phyloP scores from a whole-genome alignment of 2,113 vertebrate genomes.

The Prunella himalayana region DNA sequence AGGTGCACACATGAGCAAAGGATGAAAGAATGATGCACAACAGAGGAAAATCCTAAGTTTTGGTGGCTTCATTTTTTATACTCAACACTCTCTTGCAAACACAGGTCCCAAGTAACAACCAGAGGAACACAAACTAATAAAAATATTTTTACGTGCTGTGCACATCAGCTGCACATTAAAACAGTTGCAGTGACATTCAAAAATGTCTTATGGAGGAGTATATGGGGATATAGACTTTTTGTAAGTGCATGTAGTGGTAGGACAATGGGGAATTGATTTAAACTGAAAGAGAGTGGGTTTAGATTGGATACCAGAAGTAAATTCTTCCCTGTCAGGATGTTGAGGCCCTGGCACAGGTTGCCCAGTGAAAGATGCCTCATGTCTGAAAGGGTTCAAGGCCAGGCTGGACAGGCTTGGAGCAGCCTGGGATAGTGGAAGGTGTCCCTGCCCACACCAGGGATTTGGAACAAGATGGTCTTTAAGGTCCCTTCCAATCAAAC shows the following conservation, averaged over 20 bases:
- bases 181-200: background rate
- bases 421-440: background rate
- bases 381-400: background rate
- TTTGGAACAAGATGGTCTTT: background rate
- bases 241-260: background rate
- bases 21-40: background rate
- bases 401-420: background rate
- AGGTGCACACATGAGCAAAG: background rate
- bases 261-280: background rate
- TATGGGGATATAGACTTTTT: background rate
- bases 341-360: background rate
- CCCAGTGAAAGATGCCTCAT: background rate
- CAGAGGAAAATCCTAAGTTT: background rate
- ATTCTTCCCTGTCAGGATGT: background rate
- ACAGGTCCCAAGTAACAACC: background rate
- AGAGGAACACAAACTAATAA: background rate
- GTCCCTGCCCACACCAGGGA: background rate
- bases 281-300: background rate
- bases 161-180: background rate
- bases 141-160: background rate
- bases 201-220: background rate
- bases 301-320: background rate
- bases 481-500: background rate
- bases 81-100: background rate
- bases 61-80: background rate